Conservation (phyloP, 2,113 vertebrate genomes). For the Ginglymostoma cirratum region DNA sequence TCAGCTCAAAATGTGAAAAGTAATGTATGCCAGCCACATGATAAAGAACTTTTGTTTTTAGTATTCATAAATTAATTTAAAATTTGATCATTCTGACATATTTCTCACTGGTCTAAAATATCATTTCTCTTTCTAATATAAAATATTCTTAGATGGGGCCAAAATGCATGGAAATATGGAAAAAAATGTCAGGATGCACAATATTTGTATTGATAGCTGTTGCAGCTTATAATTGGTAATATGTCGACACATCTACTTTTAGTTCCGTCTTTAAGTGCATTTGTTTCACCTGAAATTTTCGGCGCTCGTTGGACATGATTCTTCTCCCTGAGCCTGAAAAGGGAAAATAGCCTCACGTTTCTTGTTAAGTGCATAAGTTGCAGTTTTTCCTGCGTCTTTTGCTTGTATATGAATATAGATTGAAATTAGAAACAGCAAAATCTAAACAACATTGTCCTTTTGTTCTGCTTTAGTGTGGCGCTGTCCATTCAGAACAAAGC, state of each 20-base stretch:
- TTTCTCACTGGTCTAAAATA: not conserved
- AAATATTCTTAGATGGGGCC: not conserved
- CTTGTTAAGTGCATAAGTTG: not conserved
- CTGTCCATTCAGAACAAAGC: slow-evolving; percentile 14
- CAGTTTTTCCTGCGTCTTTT: too few species aligned
- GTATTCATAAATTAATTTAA: not conserved
- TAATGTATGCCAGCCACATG: too few species aligned
- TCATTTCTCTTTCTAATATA: not conserved
- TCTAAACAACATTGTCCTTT: not conserved
- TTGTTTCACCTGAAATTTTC: not conserved
- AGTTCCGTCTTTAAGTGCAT: not conserved
- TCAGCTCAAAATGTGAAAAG: not conserved
- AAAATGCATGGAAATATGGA: not conserved
- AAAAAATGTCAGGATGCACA: not conserved
- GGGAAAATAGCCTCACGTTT: not conserved
- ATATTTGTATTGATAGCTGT: not conserved
- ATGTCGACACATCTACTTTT: not conserved
- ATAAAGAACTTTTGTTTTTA: not conserved
- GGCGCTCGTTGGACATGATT: not conserved
- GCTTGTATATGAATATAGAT: not conserved
- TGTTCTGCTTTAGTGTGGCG: slow-evolving; percentile 6
- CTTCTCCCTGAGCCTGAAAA: not conserved
- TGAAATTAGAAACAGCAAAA: slow-evolving; percentile 13
- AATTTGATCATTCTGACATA: not conserved
- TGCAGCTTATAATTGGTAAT: not conserved